phyloP scores from a whole-genome alignment of 1,140 invertebrate genomes.

The Tetramorium parvispinum region DNA sequence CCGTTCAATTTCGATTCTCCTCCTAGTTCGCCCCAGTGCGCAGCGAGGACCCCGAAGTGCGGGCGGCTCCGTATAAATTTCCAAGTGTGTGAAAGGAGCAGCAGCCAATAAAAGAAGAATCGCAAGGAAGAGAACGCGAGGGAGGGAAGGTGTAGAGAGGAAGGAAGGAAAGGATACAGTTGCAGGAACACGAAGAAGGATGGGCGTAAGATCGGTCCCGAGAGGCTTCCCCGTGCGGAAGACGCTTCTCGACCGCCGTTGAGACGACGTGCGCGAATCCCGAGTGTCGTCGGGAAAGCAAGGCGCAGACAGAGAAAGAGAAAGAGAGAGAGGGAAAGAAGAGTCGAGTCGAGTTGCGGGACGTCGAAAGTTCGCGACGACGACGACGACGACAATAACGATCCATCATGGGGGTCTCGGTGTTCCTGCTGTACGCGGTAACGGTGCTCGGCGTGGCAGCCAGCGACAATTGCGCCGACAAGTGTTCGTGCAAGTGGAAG shows the following conservation, averaged over 20 bases:
- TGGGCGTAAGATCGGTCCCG: constrained; percentile 45
- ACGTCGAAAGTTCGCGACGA: constrained; percentile 14
- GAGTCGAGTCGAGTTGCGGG: constrained; percentile 11
- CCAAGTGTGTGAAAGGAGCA: neutral
- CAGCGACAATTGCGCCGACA: constrained; percentile 88
- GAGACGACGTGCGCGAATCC: constrained; percentile 47
- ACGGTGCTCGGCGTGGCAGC: constrained; percentile 70
- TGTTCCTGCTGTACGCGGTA: constrained; percentile 58
- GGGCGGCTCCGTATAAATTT: constrained; percentile 45
- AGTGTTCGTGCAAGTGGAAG: constrained; percentile 97
- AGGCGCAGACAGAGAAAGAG: neutral
- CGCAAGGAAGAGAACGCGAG: neutral
- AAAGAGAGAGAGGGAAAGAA: neutral
- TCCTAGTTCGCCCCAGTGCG: constrained; percentile 72
- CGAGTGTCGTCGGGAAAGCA: constrained; percentile 40
- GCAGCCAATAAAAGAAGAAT: neutral
- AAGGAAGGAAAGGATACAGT: constrained; percentile 30
- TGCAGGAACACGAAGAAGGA: constrained; percentile 22
- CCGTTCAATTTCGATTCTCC: constrained; percentile 67
- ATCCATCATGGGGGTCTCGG: constrained; percentile 62
- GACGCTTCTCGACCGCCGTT: constrained; percentile 33
- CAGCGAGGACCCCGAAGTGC: constrained; percentile 47
- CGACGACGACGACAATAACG: constrained; percentile 18
- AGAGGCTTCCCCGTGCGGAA: constrained; percentile 22
- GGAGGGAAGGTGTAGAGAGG: constrained; percentile 11